These are phyloP conservation scores for Drosophila rhopaloa DNA, from an alignment of 1,140 invertebrate species.

Conservation along the genomic window DNA sequence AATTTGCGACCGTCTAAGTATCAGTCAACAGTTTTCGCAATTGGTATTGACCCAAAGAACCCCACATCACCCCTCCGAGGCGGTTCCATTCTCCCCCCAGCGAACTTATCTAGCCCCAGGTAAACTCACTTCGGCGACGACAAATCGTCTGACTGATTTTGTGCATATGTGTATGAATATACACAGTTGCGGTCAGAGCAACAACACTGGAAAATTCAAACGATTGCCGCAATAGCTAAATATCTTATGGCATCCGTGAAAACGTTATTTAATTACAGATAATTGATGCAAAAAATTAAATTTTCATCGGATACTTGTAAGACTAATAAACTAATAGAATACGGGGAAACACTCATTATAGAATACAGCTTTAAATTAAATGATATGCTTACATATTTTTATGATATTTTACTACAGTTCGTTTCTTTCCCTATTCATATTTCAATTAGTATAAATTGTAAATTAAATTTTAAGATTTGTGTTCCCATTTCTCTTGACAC, in stretches of 20 bases:
- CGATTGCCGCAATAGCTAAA: constrained; percentile 1
- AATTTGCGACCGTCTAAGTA: constrained; percentile 53
- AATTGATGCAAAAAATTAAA: background rate
- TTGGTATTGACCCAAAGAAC: constrained; percentile 36
- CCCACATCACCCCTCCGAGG: background rate
- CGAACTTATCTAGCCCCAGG: constrained; percentile 21
- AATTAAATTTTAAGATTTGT: background rate
- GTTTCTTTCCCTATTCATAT: too few relatives aligned
- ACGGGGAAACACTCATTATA: too few relatives aligned
- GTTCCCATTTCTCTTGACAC: background rate
- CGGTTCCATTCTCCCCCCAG: constrained; percentile 1
- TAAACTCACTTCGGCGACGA: constrained; percentile 52
- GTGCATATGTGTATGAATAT: constrained; percentile 13
- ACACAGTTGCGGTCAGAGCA: constrained; percentile 7
- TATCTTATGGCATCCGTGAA: constrained; percentile 14
- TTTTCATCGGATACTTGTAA: background rate
- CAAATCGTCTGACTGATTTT: constrained; percentile 64
- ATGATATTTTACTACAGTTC: too few relatives aligned
- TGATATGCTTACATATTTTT: too few relatives aligned
- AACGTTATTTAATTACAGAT: background rate
- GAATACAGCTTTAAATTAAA: too few relatives aligned
- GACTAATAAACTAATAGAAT: too few relatives aligned
- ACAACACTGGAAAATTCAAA: background rate
- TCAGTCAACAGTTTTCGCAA: constrained; percentile 53
- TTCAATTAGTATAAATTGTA: too few relatives aligned